phyloP scores from a whole-genome alignment of 2,888 invertebrate species.

The Cheilosia impressa region DNA sequence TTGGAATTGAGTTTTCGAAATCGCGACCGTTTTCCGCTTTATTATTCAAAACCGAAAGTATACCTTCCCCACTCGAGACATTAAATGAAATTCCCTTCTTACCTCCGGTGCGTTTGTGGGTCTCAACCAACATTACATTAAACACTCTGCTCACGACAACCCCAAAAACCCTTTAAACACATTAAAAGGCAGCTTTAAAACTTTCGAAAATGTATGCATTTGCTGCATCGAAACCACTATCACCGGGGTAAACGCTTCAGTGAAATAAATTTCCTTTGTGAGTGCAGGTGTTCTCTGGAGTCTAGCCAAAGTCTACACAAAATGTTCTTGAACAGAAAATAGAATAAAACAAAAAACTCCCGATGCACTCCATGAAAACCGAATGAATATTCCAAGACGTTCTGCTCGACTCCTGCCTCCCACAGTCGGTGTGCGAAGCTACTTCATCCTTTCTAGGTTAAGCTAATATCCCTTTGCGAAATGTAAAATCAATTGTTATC shows the following conservation, averaged over 20 bases:
- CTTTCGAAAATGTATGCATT: constrained; percentile 13
- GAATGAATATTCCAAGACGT: constrained; percentile 68
- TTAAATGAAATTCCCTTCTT: no score
- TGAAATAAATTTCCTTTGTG: constrained; percentile 71
- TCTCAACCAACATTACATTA: no score
- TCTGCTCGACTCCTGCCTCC: constrained; percentile 26
- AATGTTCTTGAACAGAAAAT: not conserved
- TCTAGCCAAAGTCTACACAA: constrained; percentile 65
- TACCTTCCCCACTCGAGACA: no score
- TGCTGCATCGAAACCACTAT: not conserved
- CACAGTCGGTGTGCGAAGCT: not conserved
- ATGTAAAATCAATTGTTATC: constrained; percentile 62
- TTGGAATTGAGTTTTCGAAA: no score
- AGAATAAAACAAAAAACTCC: constrained; percentile 18
- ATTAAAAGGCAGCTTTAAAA: constrained; percentile 12
- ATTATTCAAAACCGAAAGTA: no score
- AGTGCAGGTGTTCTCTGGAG: constrained; percentile 70
- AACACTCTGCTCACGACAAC: not conserved
- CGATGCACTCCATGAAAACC: constrained; percentile 1
- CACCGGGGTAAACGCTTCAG: constrained; percentile 22
- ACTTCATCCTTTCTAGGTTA: constrained; percentile 15
- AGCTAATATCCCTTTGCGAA: constrained; percentile 43
- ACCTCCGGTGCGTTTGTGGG: no score
- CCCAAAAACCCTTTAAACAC: not conserved
- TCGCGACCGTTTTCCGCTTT: no score